A percentile compares a stretch with the other conserved stretches of the same genome.
phyloP scores from a whole-genome alignment of 2,888 invertebrate species.

The Ischnus inquisitorius region DNA sequence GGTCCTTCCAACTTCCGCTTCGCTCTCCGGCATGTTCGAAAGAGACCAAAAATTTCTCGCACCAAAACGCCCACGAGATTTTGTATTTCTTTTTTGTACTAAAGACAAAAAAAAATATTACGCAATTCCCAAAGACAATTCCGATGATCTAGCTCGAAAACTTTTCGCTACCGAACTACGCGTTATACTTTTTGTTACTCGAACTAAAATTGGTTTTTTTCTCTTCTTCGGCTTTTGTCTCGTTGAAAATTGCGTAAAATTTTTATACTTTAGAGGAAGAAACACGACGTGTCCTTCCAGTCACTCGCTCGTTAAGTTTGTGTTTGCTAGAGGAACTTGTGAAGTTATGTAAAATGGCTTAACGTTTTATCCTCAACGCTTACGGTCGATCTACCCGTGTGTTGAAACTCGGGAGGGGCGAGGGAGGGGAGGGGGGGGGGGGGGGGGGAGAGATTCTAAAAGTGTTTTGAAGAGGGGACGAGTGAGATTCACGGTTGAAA shows the following conservation, averaged over 20 bases:
- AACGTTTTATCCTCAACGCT: background rate
- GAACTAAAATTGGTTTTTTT: background rate
- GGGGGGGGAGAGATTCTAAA: background rate
- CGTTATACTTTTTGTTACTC: no score
- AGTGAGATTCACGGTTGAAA: slow-evolving; percentile 5
- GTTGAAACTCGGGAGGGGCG: background rate
- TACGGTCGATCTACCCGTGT: background rate
- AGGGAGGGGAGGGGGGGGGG: background rate
- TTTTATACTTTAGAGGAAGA: background rate
- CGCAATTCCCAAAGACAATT: background rate
- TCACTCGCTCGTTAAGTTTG: background rate
- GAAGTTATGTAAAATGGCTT: slow-evolving; percentile 5
- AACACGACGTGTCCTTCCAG: slow-evolving; percentile 2
- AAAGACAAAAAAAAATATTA: background rate
- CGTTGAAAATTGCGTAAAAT: background rate
- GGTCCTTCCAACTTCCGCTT: background rate
- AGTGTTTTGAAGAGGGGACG: background rate
- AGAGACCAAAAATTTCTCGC: slow-evolving; percentile 1
- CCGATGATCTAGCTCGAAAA: no score
- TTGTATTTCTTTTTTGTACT: background rate
- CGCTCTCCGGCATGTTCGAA: background rate
- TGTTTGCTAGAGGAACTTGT: background rate
- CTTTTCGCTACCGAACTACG: no score
- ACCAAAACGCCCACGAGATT: slow-evolving; percentile 16
- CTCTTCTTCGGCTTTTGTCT: background rate